Base-by-base conservation (phyloP, 1,140 invertebrate genomes). In the Lepeophtheirus salmonis region DNA sequence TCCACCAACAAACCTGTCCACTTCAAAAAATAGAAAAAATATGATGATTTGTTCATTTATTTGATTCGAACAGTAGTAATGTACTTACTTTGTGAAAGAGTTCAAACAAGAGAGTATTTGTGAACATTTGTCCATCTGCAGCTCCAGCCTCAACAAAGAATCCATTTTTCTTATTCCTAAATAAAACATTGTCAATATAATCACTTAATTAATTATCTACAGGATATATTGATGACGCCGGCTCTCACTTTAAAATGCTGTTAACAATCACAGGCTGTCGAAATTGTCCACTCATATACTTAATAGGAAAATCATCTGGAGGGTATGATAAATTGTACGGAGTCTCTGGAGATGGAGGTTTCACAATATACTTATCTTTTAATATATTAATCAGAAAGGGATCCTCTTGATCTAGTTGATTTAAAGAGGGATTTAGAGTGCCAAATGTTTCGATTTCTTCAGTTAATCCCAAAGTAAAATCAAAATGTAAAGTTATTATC, bases 1-100 rank as follows among this genome's bases (percentile, higher is more conserved):
- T 57, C 55, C 23, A 57, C 55, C n/a, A 57, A 57, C 55, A 57
- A 17, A n/a, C 55, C 52, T 20, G 52, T 54, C 52, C 52, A 54
- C 55, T 57, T 23, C 2, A 57, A 41, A 24, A 20, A 20, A 22
- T n/a, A 54, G 18, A 2, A 3, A n/a, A n/a, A n/a, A n/a, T n/a
- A n/a, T n/a, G n/a, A n/a, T n/a, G n/a, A n/a, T n/a, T n/a, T n/a
- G n/a, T n/a, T n/a, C n/a, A n/a, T n/a, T n/a, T n/a, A n/a, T n/a
- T n/a, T n/a, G n/a, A n/a, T n/a, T n/a, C 30, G 30, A 41, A 41
- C n/a, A 41, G n/a, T 10, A 41, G 30, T 41, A 41, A 41, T 41
- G n/a, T 41, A 57, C 55, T 57, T 41, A 25, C 22, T 13, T 57
- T 57, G 10, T 30, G 55, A 3, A 10, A 17, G 2, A 57, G 55